Conservation (phyloP, 2,888 invertebrate genomes). For the Rambutsinella grinnellia region DNA sequence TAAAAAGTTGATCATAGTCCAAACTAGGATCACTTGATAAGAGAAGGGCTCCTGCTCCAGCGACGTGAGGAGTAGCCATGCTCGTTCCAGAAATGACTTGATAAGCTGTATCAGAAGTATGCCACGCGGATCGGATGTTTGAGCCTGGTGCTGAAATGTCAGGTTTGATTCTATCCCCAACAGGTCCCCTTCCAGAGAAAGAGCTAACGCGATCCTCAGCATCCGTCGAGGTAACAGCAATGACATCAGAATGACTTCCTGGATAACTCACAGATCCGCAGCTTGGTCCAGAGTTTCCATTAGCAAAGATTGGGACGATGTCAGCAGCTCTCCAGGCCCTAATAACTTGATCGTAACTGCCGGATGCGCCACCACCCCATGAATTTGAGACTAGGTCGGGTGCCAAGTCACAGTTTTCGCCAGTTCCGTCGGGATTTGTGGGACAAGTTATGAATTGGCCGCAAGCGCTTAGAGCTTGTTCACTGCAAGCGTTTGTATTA, state of each 20-base stretch:
- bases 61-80: constrained; percentile 5
- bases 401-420: constrained; percentile 3
- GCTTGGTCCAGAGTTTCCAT: constrained; percentile 1
- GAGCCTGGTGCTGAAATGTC: background rate
- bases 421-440: background rate
- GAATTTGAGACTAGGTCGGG: constrained; percentile 7
- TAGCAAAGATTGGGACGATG: constrained; percentile 10
- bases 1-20: background rate
- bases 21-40: background rate
- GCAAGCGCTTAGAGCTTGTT: constrained; percentile 9
- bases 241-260: constrained; percentile 10
- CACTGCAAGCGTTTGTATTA: background rate
- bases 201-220: background rate
- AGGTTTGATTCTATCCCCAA: background rate
- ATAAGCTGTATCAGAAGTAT: background rate
- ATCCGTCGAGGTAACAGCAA: constrained; percentile 5
- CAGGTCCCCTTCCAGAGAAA: background rate
- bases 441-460: constrained; percentile 21
- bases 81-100: background rate
- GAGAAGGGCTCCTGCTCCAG: constrained; percentile 3
- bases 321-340: constrained; percentile 15
- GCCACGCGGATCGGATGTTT: background rate
- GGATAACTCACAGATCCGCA: background rate
- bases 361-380: background rate
- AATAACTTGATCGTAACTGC: background rate